Base-by-base conservation (phyloP, 2,113 vertebrate genomes). In the Ammodytes marinus region DNA sequence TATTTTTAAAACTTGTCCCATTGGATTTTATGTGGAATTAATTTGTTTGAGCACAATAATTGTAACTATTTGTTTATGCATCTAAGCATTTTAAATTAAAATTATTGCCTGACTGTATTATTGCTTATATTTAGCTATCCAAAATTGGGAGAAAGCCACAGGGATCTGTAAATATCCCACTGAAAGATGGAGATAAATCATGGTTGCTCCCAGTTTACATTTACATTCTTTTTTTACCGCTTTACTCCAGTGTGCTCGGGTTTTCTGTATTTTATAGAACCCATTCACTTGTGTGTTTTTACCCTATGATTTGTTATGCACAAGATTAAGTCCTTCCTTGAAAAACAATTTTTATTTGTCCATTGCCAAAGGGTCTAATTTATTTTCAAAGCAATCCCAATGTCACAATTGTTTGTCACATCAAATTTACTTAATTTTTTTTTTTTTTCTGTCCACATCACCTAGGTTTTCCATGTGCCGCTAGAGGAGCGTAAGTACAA, bases 401-500 rank as follows among this genome's bases (percentile, higher is more conserved):
- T 63, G 0, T 46, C 55, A 58, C 12, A 60, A 6, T 52, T 19
- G 43, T 57, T 50, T 2, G 2, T 58, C 17, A n/a, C n/a, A 19
- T 46, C 13, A 39, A 5, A 52, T 52, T 47, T 1, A 39, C 15
- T 7, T 59, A 2, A 11, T 17, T 17, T 8, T 0, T 58, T 68
- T 43, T 15, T 40, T 55, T 54, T 14, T 37, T 14, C 27, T 27
- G 27, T 27, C 0, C 9, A 2, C 15, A 3, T 74, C 37, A 74
- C 15, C 39, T 75, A 99, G 98, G 98, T 99, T 94, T 99, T 99
- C 90, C 98, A 99, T 82, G 98, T 99, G 79, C 98, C 98, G 19
- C 94, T 99, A 91, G 98, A 99, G 82, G 98, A 99, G 94, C 98
- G 98, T 90, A 99, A 97, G 69, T 99, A 98, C 92, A 99, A 99